These are phyloP conservation scores for Orchesella cincta DNA, from an alignment of 1,140 invertebrate species.

Conservation along the genomic window DNA sequence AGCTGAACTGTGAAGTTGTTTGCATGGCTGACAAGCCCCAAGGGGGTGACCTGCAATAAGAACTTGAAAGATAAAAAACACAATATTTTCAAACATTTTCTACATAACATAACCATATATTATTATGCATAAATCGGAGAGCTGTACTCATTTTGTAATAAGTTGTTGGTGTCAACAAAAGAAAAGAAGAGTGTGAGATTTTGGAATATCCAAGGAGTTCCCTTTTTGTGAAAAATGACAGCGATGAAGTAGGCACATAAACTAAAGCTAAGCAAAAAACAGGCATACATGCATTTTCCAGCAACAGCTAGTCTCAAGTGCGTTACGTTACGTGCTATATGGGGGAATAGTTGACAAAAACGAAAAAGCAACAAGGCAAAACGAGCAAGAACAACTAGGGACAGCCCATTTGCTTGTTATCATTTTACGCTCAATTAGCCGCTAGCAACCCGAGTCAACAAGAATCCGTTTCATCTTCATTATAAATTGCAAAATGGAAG, in stretches of 20 bases:
- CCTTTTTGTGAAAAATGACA: too few species aligned
- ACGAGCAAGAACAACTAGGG: background rate
- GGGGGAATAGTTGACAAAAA: background rate
- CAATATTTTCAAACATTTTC: too few species aligned
- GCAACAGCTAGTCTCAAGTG: background rate
- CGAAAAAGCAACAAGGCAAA: background rate
- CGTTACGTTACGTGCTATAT: background rate
- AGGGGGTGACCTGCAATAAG: slow-evolving; percentile 2
- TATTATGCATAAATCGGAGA: too few species aligned
- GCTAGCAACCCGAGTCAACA: background rate
- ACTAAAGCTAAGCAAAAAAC: too few species aligned
- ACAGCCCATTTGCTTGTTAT: slow-evolving; percentile 26
- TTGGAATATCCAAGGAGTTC: too few species aligned
- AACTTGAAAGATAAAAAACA: too few species aligned
- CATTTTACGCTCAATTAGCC: slow-evolving; percentile 25
- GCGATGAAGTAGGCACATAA: too few species aligned
- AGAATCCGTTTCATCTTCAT: background rate
- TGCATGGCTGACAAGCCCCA: slow-evolving; percentile 15
- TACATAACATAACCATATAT: too few species aligned
- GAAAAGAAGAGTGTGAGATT: too few species aligned
- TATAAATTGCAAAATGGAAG: background rate
- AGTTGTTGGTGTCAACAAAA: too few species aligned
- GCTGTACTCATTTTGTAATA: too few species aligned
- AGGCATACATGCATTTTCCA: background rate
- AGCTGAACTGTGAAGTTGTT: slow-evolving; percentile 14